Evolutionary conservation across 2,113 vertebrate genomes (phyloP), one percentile per base, ranked within the genome.

Genomic region (Parus major): DNA sequence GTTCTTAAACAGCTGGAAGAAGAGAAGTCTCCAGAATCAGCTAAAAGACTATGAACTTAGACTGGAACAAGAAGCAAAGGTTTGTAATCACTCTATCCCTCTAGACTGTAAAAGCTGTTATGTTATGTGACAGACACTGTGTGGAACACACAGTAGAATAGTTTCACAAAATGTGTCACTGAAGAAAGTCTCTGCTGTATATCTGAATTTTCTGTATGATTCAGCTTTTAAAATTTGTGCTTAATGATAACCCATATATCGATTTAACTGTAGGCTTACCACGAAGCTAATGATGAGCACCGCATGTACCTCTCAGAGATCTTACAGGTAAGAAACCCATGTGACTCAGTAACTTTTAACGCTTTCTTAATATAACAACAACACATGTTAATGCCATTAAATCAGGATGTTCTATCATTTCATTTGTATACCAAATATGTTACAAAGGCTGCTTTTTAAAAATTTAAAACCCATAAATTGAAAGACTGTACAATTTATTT

Each of bases 41-140:
- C 97, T 99, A 81, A 98, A 98, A 97, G 97, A 99, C 89, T 98
- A 95, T 90, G 97, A 97, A 47, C 96, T 98, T 83, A 96, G 96
- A 81, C 95, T 98, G 29, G 97, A 99, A 65, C 98, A 99, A 96
- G 99, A 99, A 92, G 95, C 97, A 95, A 99, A 99, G 98, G 99
- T 99, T 69, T 93, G 97, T 94, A 90, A 71, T 81, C 64, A 20
- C 24, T 75, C 15, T 86, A 9, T 68, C 14, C 7, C 22, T 80
- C 64, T 75, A 55, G 57, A 81, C 81, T 69, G 17, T 46, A 89
- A 76, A 94, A 93, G 42, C 15, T 49, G 28, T 63, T 81, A 11
- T 18, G 13, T 23, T 80, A 57, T 87, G 47, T 91, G 53, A 68
- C 35, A 36, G 68, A 36, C 31, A 46, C 2, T 33, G 53, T 60